These are phyloP conservation scores for Calvadosia cruxmelitensis DNA, from an alignment of 30 jellyfish, hydroid and myxozoan genomes.

Conservation along the genomic window DNA sequence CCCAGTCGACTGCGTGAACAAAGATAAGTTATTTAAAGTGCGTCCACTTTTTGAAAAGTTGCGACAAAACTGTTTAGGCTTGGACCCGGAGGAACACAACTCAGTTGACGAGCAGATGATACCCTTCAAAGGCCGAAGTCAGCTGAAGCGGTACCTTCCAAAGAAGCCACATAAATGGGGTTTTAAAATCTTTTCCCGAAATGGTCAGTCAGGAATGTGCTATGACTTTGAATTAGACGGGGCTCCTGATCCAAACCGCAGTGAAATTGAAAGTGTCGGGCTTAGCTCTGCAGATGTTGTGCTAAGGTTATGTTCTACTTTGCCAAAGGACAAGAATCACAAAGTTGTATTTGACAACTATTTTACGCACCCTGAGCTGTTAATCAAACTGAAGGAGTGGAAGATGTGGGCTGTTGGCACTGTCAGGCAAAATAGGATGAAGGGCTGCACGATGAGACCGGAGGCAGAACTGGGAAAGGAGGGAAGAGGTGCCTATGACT, in stretches of 20 bases:
- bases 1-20: not conserved
- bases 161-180: constrained; percentile 51
- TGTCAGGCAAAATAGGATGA: constrained; percentile 27
- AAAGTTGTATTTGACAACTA: constrained; percentile 43
- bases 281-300: constrained; percentile 28
- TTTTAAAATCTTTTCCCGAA: constrained; percentile 30
- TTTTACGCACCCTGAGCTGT: constrained; percentile 23
- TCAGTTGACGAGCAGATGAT: constrained; percentile 47
- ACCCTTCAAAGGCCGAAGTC: constrained; percentile 18
- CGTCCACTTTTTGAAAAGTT: constrained; percentile 21
- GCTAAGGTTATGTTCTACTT: constrained; percentile 19
- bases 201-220: constrained; percentile 15
- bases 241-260: constrained; percentile 28
- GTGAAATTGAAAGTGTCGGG: constrained; percentile 14
- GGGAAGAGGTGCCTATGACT: constrained; percentile 39
- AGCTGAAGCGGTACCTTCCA: constrained; percentile 19
- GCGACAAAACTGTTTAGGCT: constrained; percentile 17
- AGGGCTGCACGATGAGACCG: constrained; percentile 22
- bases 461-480: constrained; percentile 31
- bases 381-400: constrained; percentile 35
- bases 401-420: constrained; percentile 39
- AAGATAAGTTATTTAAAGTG: constrained; percentile 17
- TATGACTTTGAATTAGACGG: constrained; percentile 38
- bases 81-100: constrained; percentile 44
- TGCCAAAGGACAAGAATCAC: constrained; percentile 24